Base-by-base conservation (phyloP, 2,797 vertebrate species). In the Chelmon rostratus region DNA sequence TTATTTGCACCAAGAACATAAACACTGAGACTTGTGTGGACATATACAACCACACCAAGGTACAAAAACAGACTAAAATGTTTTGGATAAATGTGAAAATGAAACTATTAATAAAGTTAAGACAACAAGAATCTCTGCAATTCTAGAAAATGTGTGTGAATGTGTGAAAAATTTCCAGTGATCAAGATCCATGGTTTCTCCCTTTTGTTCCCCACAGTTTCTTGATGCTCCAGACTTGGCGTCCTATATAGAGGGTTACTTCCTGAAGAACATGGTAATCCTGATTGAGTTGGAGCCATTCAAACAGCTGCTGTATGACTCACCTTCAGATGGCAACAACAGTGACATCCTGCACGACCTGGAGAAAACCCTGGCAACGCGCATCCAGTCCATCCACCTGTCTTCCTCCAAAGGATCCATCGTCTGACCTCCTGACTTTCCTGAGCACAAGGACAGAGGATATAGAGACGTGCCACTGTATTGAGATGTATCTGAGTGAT, bases 21-120 rank as follows among this genome's bases (percentile, higher is more conserved):
- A 99, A 97, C 86, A 97, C 97, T 0, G 98, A 99, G 79, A 98
- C 97, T 64, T 98, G 97, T 56, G 98, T 99, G 90, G 98, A 99
- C 89, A 96, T 99, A 94, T 99, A 99, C 96, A 99, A 97, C 90
- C 98, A 99, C 73, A 97, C 98, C 87, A 99, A 99, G 98, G 98
- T 99, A 92, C 87, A 40, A 35, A 25, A 47, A 61, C 15, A 57
- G 11, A 63, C 7, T 13, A 33, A n/a, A 38, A 28, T 16, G 8
- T 44, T 50, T 31, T 18, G 25, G 21, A 15, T 12, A 10, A 65
- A 56, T n/a, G n/a, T n/a, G n/a, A n/a, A n/a, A n/a, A n/a, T n/a
- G n/a, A 28, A 31, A 31, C 3, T 31, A 3, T 31, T 31, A 31
- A 31, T 31, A 3, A 31, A 31, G 28, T 31, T 31, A 31, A 31